Evolutionary conservation across 2,888 invertebrate genomes (phyloP).

Genomic region (Neoitamus cyanurus): DNA sequence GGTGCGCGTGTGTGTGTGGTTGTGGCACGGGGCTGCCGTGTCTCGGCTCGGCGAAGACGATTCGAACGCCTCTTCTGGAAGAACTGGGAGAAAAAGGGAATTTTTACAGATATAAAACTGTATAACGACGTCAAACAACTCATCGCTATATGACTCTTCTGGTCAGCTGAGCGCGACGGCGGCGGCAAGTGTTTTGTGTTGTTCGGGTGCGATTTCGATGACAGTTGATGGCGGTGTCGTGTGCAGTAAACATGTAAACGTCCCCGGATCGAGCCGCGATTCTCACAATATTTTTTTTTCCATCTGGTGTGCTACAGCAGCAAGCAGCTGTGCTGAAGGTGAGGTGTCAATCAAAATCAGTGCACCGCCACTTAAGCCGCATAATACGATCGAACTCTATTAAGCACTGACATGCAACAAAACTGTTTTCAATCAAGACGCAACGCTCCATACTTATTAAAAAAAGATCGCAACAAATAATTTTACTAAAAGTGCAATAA

Average conservation of each 20-base stretch:
- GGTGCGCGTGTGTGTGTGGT: not conserved
- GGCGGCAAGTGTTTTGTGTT: slow-evolving; percentile 32
- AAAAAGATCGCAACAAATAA: not conserved
- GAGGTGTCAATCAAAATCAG: not conserved
- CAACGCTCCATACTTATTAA: not conserved
- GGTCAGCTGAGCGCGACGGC: slow-evolving; percentile 34
- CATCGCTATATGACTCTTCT: slow-evolving; percentile 49
- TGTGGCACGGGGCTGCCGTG: not conserved
- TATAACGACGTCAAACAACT: slow-evolving; percentile 46
- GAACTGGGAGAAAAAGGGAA: slow-evolving; percentile 45
- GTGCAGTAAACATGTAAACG: slow-evolving; percentile 56
- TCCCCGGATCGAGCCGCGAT: not conserved
- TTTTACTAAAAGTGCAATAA: not conserved
- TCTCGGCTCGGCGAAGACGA: not conserved
- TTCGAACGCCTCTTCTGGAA: slow-evolving; percentile 34
- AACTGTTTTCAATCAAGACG: not conserved
- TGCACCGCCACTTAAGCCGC: not conserved
- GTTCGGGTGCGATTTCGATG: slow-evolving; percentile 52
- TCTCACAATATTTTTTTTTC: not conserved
- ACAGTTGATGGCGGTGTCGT: slow-evolving; percentile 59
- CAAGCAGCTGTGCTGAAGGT: not conserved
- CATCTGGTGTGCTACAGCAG: not conserved
- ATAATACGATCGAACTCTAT: not conserved
- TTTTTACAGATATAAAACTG: slow-evolving; percentile 20
- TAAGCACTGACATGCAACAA: not conserved